phyloP scores from a whole-genome alignment of 2,888 invertebrate species.

The Girardia tigrina region DNA sequence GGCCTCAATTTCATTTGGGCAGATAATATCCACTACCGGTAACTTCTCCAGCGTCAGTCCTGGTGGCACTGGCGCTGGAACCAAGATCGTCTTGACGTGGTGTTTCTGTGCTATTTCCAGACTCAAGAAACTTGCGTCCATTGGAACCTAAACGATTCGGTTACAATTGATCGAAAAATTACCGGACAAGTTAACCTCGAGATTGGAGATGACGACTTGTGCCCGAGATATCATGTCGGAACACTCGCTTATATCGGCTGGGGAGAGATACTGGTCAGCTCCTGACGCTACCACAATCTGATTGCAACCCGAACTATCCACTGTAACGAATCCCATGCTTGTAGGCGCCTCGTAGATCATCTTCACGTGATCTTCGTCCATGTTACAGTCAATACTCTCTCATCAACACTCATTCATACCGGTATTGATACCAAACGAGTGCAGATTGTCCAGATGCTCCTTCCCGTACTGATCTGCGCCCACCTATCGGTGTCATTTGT shows the following conservation, averaged over 20 bases:
- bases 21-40: background rate
- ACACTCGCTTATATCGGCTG: background rate
- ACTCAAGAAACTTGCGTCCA: background rate
- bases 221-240: background rate
- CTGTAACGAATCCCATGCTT: background rate
- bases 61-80: background rate
- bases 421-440: background rate
- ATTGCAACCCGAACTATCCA: background rate
- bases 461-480: background rate
- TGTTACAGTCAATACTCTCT: too few species aligned
- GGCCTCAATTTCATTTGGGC: conserved; percentile 8
- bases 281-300: background rate
- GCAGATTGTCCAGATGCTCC: background rate
- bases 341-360: background rate
- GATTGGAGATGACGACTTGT: background rate
- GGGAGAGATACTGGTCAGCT: background rate
- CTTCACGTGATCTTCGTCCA: background rate
- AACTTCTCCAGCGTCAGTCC: background rate
- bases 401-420: too few species aligned
- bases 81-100: background rate
- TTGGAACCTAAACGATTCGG: background rate
- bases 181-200: background rate
- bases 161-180: background rate
- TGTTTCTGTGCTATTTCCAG: background rate
- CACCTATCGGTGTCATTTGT: background rate